Base-by-base conservation (phyloP, 1,140 invertebrate species). In the Danaus melanippus region DNA sequence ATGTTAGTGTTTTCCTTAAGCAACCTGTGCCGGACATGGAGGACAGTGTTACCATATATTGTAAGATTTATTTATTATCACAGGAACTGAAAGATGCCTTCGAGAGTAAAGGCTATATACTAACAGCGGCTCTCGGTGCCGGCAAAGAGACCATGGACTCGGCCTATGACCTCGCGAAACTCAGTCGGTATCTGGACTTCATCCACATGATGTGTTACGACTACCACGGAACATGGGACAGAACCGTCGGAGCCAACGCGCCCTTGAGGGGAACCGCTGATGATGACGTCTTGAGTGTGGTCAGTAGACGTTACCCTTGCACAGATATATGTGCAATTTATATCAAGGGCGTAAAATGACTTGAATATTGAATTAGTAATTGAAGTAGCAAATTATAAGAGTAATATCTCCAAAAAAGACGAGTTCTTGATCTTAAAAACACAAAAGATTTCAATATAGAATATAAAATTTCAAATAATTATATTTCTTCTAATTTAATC, bases 131-230 rank as follows among this genome's bases (percentile, higher is more conserved):
- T 0, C 88, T 96, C 44, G 92, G 93, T 8, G 92, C 93, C 0
- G 90, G 91, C 3, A 92, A 91, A 67, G 86, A 88, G 32, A 92
- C 90, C 0, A 93, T 95, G 56, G 91, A 94, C 53, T 69, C 82
- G 1, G 93, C 91, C 0, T 97, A 97, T 66, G 92, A 96, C 74
- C 88, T 97, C 11, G 83, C 89, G 8, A 88, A 90, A 64, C 86
- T 97, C 39, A 91, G 92, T 0, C 81, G 90, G 8, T 90, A 93
- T 70, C 77, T 97, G 10, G 94, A 97, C 81, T 93, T 92, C 44
- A 90, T 98, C 15, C 95, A 96, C 67, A 89, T 97, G 60, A 96
- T 97, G 95, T 92, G 92, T 55, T 97, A 97, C 71, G 95, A 97
- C 85, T 96, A 95, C 81, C 94, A 96, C 67, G 95, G 95, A 5